phyloP scores from a whole-genome alignment of 1,140 invertebrate species.

The Geopemphigus sp. region DNA sequence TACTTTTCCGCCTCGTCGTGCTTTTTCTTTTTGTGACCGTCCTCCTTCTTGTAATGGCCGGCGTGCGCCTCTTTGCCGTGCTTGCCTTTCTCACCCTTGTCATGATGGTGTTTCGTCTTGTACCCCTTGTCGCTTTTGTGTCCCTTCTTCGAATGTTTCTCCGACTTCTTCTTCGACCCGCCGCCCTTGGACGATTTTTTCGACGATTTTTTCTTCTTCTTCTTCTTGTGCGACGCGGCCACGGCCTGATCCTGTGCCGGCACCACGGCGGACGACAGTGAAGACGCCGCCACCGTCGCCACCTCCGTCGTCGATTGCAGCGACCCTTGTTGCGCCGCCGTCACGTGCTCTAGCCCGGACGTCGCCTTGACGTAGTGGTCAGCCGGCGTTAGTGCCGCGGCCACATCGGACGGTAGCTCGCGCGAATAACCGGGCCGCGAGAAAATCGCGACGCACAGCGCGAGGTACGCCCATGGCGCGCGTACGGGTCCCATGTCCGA shows the following conservation, averaged over 20 bases:
- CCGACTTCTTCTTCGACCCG: constrained; percentile 63
- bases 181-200: constrained; percentile 59
- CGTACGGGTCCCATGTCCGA: constrained; percentile 17
- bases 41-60: constrained; percentile 70
- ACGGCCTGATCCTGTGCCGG: constrained; percentile 19
- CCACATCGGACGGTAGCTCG: neutral
- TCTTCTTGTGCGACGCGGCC: constrained; percentile 49
- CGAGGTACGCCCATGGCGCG: neutral
- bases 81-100: constrained; percentile 69
- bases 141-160: constrained; percentile 65
- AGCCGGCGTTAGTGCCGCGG: neutral
- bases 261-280: neutral
- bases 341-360: neutral
- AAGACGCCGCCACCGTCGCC: neutral
- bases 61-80: constrained; percentile 70
- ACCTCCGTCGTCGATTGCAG: neutral
- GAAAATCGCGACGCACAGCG: constrained; percentile 23
- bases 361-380: neutral
- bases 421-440: constrained; percentile 13
- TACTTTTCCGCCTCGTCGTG: constrained; percentile 69
- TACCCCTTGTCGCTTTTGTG: constrained; percentile 69
- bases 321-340: neutral
- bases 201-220: constrained; percentile 49
- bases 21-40: constrained; percentile 72
- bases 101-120: constrained; percentile 66